Evolutionary conservation across 2,113 vertebrate species (phyloP).

Genomic region (Sarotherodon lohbergeri): DNA sequence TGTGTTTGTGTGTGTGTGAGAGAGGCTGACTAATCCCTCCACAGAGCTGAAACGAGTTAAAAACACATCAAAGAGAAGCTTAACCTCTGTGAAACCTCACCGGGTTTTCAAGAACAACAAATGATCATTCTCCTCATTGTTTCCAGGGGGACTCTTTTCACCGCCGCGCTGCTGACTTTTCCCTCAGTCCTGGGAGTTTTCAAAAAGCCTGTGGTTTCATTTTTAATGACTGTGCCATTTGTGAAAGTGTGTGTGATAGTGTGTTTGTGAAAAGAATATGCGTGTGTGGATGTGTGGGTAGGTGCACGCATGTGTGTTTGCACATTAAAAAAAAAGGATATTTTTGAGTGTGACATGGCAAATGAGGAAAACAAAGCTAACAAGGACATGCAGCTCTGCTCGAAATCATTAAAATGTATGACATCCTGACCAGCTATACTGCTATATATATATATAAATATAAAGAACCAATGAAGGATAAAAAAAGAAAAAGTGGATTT

Average conservation of each 20-base stretch:
- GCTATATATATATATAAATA: constrained; percentile 29
- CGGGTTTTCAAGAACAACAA: constrained; percentile 79
- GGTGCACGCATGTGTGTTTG: constrained; percentile 40
- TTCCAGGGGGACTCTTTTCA: constrained; percentile 76
- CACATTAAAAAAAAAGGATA: constrained; percentile 60
- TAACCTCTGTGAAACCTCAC: constrained; percentile 76
- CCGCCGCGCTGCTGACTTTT: constrained; percentile 65
- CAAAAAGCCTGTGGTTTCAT: constrained; percentile 74
- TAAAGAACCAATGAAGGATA: constrained; percentile 26
- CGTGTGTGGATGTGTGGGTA: constrained; percentile 1
- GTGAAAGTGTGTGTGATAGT: constrained; percentile 35
- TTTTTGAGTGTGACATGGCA: constrained; percentile 72
- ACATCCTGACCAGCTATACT: constrained; percentile 49
- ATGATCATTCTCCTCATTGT: constrained; percentile 80
- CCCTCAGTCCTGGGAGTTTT: constrained; percentile 70
- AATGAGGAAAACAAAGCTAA: constrained; percentile 76
- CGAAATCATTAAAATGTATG: constrained; percentile 77
- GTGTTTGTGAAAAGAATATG: constrained; percentile 23
- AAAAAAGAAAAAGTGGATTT: neutral
- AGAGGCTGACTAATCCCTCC: constrained; percentile 72
- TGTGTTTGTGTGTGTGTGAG: constrained; percentile 27
- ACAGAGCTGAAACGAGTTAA: constrained; percentile 77
- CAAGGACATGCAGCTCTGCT: constrained; percentile 64
- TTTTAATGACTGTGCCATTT: constrained; percentile 77
- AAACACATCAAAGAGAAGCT: constrained; percentile 81